These are phyloP conservation scores for Alviniconcha marisindica DNA, from an alignment of 1,140 invertebrate species.

Conservation along the genomic window DNA sequence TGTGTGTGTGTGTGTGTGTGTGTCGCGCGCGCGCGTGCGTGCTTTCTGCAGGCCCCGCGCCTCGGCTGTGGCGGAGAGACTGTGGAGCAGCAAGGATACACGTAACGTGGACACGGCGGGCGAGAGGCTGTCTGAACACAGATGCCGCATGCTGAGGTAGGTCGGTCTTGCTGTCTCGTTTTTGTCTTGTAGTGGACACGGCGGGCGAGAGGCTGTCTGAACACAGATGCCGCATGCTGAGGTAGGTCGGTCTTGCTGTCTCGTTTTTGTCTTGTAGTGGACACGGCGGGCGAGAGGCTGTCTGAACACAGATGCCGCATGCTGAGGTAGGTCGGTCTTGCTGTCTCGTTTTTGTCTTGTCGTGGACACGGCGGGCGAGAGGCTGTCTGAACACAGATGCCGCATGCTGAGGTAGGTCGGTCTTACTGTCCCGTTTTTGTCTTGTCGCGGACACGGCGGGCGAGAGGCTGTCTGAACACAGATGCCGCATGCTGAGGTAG, in stretches of 20 bases:
- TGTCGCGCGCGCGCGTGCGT: no score
- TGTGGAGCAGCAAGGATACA: conserved; percentile 84
- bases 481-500: no score
- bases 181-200: not conserved
- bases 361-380: no score
- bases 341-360: no score
- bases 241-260: conserved; percentile 74
- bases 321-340: no score
- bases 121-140: conserved; percentile 86
- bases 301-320: no score
- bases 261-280: not conserved
- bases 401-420: no score
- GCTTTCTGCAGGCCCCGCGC: conserved; percentile 78
- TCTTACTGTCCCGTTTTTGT: no score
- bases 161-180: conserved; percentile 55
- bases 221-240: conserved; percentile 90
- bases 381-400: no score
- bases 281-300: no score
- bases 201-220: conserved; percentile 85
- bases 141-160: conserved; percentile 87
- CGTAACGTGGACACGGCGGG: conserved; percentile 76
- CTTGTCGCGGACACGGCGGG: no score
- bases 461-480: no score
- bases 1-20: not conserved
- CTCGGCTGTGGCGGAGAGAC: conserved; percentile 87